phyloP scores from a whole-genome alignment of 2,888 invertebrate genomes.

The Eurytoma californica region DNA sequence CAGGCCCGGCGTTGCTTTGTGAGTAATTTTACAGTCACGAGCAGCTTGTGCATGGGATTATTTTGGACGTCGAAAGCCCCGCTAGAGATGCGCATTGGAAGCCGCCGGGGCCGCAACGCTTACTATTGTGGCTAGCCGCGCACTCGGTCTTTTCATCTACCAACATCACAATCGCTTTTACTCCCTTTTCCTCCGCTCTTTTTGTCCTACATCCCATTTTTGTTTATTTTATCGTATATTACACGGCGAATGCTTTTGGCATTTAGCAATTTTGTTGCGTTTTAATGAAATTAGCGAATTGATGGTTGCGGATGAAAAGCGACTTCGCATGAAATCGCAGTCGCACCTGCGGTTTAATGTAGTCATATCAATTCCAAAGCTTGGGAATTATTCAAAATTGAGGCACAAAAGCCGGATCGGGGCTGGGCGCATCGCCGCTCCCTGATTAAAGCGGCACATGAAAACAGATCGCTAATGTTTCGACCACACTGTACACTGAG shows the following conservation, averaged over 20 bases:
- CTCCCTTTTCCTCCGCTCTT: too few species aligned
- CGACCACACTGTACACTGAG: not conserved
- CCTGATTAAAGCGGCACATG: not conserved
- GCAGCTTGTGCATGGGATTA: conserved; percentile 5
- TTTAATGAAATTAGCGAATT: not conserved
- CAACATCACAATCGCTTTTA: too few species aligned
- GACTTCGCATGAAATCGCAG: not conserved
- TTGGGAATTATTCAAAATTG: conserved; percentile 8
- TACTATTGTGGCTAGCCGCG: conserved; percentile 8
- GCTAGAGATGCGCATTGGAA: too few species aligned
- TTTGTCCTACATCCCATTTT: too few species aligned
- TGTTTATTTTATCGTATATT: too few species aligned
- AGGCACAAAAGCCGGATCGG: conserved; percentile 9
- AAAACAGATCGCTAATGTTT: conserved; percentile 2
- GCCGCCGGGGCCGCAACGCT: too few species aligned
- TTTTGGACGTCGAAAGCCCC: conserved; percentile 11
- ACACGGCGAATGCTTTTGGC: too few species aligned
- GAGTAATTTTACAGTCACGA: conserved; percentile 6
- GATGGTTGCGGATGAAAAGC: not conserved
- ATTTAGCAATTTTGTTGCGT: too few species aligned
- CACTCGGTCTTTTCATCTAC: not conserved
- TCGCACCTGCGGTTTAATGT: not conserved
- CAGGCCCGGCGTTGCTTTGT: not conserved
- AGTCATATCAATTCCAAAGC: conserved; percentile 10
- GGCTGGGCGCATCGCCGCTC: too few species aligned